Conservation (phyloP, 2,797 vertebrate species). For the Pipistrellus nathusii region DNA sequence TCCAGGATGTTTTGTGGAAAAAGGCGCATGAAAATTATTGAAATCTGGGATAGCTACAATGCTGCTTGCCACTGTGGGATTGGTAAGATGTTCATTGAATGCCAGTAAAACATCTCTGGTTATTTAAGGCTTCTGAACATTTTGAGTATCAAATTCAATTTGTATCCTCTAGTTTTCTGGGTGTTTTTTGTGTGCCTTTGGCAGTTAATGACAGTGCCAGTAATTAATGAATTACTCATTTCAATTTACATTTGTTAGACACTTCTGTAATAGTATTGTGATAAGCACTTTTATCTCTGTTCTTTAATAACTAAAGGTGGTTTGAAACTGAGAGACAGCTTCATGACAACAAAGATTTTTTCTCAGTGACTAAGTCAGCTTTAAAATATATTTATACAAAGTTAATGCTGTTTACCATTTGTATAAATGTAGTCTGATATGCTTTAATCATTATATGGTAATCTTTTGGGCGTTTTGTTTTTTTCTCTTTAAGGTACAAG, state of each 20-base stretch:
- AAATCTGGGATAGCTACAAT: background rate
- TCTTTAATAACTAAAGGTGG: background rate
- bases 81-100: background rate
- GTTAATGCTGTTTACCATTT: background rate
- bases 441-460: background rate
- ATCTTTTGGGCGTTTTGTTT: constrained; percentile 56
- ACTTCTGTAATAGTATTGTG: background rate
- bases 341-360: background rate
- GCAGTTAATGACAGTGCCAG: background rate
- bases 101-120: background rate
- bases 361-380: constrained; percentile 36
- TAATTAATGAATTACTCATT: constrained; percentile 49
- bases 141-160: background rate
- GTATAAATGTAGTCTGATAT: background rate
- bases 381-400: background rate
- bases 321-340: background rate
- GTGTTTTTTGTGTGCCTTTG: background rate
- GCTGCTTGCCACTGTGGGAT: background rate
- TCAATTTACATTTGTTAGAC: background rate
- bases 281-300: background rate
- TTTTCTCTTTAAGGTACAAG: constrained; percentile 92
- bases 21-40: background rate
- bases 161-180: background rate
- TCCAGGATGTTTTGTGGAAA: background rate
- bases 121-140: background rate